These are phyloP conservation scores for Scolopax bukidnonensis DNA, from an alignment of 2,797 vertebrate species.

Conservation along the genomic window DNA sequence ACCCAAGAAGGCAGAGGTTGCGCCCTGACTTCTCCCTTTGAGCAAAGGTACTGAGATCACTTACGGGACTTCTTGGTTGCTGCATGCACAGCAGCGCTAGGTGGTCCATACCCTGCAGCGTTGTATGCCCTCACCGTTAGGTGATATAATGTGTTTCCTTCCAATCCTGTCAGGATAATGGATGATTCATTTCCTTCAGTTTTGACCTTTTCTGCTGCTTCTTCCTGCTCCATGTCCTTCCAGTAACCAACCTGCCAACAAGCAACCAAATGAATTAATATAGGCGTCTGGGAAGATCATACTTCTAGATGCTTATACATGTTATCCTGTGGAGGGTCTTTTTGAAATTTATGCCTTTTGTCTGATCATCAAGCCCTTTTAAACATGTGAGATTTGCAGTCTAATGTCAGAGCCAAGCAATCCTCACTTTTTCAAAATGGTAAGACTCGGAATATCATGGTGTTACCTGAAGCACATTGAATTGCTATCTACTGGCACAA, in stretches of 20 bases:
- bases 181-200: conserved; percentile 91
- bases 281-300: background rate
- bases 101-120: conserved; percentile 91
- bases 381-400: background rate
- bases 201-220: conserved; percentile 85
- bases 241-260: conserved; percentile 89
- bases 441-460: background rate
- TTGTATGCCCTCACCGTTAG: conserved; percentile 93
- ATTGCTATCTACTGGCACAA: background rate
- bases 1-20: background rate
- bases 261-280: conserved; percentile 52
- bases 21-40: background rate
- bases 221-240: conserved; percentile 91
- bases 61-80: conserved; percentile 92
- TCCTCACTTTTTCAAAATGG: background rate
- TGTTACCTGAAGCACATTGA: background rate
- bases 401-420: background rate
- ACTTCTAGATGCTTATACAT: background rate
- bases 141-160: conserved; percentile 90
- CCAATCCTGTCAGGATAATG: conserved; percentile 87
- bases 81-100: conserved; percentile 81
- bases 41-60: conserved; percentile 62
- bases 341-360: background rate
- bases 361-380: background rate
- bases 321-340: background rate